Base-by-base conservation (phyloP, 2,113 vertebrate species). In the Sardina pilchardus region DNA sequence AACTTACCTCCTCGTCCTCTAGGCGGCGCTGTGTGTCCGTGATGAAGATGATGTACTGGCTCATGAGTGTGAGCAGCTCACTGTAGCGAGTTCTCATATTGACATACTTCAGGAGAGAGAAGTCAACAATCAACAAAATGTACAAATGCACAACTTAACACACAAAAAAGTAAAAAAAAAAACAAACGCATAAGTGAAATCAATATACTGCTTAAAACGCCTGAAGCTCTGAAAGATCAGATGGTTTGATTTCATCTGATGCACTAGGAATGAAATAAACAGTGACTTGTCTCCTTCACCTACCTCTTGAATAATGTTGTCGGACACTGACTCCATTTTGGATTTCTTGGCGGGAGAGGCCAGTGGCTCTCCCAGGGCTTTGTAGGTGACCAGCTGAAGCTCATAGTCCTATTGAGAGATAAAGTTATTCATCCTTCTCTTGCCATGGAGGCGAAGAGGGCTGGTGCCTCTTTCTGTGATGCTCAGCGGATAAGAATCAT, bases 41-140 rank as follows among this genome's bases (percentile, higher is more conserved):
- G 93, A 99, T 97, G 93, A 99, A 99, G 88, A 94, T 97, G 88
- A 99, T 95, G 93, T 98, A 99, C 91, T 99, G 98, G 87, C 94
- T 97, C 4, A 94, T 97, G 81, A 99, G 96, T 0, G 97, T 99
- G 92, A 96, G 95, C 91, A 99, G 95, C 91, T 99, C 98, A 0
- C 97, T 99, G 95, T 97, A 99, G 86, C 94, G 96, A 0, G 97
- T 99, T 78, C 98, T 95, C 87, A 99, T 91, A 0, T 96, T 97
- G 36, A 99, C 97, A 0, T 98, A 99, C 98, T 99, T 78, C 3
- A 36, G 71, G 91, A 4, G 92, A 90, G 8, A 90, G 24, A 91
- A 0, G 39, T 48, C 85, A 56, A 6, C 71, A 47, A 53, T 50
- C 67, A 6, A n/a, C 50, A 43, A 84, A 81, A 50, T 48, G 48